Percentiles rank a stretch among this genome's conserved stretches.
Evolutionary conservation across 2,888 invertebrate genomes (phyloP).

Genomic region (Pomacea canaliculata): DNA sequence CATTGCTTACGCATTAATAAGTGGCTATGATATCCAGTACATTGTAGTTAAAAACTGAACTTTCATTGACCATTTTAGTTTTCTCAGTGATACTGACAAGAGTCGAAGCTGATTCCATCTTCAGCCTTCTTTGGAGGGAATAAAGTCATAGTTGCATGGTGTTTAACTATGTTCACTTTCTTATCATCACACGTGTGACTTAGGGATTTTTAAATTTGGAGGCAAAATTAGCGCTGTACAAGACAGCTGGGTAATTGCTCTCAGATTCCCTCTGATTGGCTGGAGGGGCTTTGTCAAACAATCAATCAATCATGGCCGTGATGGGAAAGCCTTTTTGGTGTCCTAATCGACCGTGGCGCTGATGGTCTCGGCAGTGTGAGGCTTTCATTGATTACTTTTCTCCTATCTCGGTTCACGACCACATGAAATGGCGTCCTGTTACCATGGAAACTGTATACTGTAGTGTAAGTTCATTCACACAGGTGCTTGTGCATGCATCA

Average conservation of each 20-base stretch:
- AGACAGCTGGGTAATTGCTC: conserved; percentile 48
- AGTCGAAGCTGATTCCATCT: not conserved
- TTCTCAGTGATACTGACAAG: not conserved
- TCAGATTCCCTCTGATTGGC: conserved; percentile 51
- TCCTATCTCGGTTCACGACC: not conserved
- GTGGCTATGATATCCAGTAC: too few species aligned
- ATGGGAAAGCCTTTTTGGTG: conserved; percentile 21
- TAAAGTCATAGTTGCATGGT: not conserved
- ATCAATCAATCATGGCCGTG: conserved; percentile 55
- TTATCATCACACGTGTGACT: not conserved
- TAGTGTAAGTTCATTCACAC: not conserved
- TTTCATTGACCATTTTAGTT: too few species aligned
- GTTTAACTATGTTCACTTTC: not conserved
- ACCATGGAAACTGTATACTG: conserved; percentile 33
- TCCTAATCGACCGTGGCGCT: conserved; percentile 8
- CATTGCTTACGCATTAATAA: too few species aligned
- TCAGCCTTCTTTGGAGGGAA: too few species aligned
- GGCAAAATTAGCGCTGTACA: conserved; percentile 48
- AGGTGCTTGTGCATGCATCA: not conserved
- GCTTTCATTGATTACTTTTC: conserved; percentile 29
- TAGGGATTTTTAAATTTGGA: conserved; percentile 57
- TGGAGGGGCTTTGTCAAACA: conserved; percentile 44
- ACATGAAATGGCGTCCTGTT: conserved; percentile 18
- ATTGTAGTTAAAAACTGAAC: too few species aligned
- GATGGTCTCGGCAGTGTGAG: conserved; percentile 1